A percentile compares a stretch with the other conserved stretches of the same genome.
These are phyloP conservation scores for Bettongia penicillata DNA, from an alignment of 2,113 vertebrate species.

Conservation along the genomic window DNA sequence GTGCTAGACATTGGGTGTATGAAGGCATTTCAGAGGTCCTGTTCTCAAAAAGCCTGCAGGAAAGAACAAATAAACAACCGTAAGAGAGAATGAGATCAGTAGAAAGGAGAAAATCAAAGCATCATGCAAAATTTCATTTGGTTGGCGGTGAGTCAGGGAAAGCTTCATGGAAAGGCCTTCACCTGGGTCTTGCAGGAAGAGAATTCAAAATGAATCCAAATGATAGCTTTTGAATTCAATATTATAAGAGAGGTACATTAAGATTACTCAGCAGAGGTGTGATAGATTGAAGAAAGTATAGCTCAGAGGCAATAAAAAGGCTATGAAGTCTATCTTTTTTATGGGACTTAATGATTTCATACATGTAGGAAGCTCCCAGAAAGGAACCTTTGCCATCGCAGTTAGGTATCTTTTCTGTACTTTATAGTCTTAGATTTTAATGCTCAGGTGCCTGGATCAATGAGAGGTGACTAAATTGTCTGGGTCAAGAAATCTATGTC, in stretches of 20 bases:
- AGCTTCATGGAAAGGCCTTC: not conserved
- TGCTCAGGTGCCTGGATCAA: not conserved
- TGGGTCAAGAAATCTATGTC: not conserved
- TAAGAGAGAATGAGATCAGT: not conserved
- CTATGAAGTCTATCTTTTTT: not conserved
- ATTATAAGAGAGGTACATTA: not conserved
- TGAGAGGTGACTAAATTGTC: not conserved
- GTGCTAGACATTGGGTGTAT: not conserved
- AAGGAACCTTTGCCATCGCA: too few relatives aligned
- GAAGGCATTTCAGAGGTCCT: not conserved
- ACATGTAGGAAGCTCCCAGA: not conserved
- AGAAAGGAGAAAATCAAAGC: not conserved
- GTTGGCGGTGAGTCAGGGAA: not conserved
- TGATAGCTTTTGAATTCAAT: not conserved
- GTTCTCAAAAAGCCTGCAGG: not conserved
- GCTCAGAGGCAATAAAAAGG: not conserved
- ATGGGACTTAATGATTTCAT: not conserved
- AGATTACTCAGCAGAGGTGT: not conserved
- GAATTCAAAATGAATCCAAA: not conserved
- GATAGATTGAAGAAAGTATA: not conserved
- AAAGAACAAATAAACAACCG: not conserved
- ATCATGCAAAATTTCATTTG: not conserved
- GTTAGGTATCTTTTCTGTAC: not conserved
- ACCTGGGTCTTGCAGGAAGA: not conserved
- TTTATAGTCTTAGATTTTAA: not conserved